phyloP scores from a whole-genome alignment of 2,888 invertebrate genomes.

The Hartigia nigra region DNA sequence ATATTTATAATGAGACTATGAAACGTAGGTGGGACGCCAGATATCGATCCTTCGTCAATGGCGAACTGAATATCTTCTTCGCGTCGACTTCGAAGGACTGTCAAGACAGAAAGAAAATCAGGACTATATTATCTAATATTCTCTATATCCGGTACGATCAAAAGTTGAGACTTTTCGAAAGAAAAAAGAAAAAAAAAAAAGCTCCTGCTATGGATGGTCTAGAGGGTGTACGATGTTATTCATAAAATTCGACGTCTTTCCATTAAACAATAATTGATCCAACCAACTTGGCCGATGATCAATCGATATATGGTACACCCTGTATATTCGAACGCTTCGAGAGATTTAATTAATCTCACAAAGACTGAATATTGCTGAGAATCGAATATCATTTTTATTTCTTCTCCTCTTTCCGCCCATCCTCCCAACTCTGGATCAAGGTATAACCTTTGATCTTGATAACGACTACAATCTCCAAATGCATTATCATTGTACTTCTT shows the following conservation, averaged over 20 bases:
- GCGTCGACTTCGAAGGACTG: constrained; percentile 30
- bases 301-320: neutral
- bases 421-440: neutral
- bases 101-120: constrained; percentile 28
- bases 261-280: neutral
- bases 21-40: neutral
- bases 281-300: neutral
- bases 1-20: neutral
- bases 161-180: constrained; percentile 31
- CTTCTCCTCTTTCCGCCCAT: neutral
- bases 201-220: constrained; percentile 56
- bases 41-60: constrained; percentile 18
- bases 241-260: neutral
- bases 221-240: neutral
- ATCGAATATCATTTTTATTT: neutral
- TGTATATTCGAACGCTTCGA: neutral
- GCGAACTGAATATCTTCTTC: constrained; percentile 31
- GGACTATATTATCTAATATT: neutral
- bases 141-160: constrained; percentile 18
- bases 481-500: neutral
- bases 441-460: neutral
- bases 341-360: neutral
- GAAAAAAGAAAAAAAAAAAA: too few relatives aligned
- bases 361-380: neutral
- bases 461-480: neutral